A percentile compares a stretch with the other conserved stretches of the same genome.
Evolutionary conservation across 2,113 vertebrate species (phyloP).

Genomic region (Delphinapterus leucas): DNA sequence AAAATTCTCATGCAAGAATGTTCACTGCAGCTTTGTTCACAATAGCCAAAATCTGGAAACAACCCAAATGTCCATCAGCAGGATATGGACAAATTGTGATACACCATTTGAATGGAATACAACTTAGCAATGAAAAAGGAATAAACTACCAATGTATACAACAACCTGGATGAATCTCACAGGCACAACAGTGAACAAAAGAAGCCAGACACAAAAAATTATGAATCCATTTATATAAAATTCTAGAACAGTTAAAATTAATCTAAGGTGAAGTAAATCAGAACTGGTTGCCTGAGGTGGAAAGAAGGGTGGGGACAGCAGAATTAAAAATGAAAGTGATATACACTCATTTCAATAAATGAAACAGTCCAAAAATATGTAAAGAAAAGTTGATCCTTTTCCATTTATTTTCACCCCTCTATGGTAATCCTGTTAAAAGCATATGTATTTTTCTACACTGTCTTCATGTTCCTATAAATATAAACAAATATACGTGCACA

Average conservation of each 20-base stretch:
- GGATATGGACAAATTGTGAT: background rate
- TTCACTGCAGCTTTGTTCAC: constrained; percentile 2
- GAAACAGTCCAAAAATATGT: background rate
- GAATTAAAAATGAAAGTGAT: background rate
- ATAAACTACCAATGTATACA: background rate
- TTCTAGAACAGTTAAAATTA: background rate
- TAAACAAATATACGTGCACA: background rate
- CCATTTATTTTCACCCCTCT: background rate
- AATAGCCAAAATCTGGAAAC: background rate
- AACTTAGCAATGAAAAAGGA: background rate
- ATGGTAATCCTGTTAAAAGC: background rate
- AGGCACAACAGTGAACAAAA: background rate
- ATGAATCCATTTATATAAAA: background rate
- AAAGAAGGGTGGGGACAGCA: background rate
- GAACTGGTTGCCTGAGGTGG: background rate
- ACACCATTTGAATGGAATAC: background rate
- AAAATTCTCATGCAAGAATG: background rate
- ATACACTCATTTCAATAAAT: background rate
- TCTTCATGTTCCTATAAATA: background rate
- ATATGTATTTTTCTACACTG: background rate
- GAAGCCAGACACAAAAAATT: background rate
- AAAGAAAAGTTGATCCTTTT: background rate
- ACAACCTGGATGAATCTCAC: background rate
- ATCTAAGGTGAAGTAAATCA: background rate
- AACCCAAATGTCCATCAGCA: background rate